Evolutionary conservation across 2,888 invertebrate genomes (phyloP).

Genomic region (Volucella inanis): DNA sequence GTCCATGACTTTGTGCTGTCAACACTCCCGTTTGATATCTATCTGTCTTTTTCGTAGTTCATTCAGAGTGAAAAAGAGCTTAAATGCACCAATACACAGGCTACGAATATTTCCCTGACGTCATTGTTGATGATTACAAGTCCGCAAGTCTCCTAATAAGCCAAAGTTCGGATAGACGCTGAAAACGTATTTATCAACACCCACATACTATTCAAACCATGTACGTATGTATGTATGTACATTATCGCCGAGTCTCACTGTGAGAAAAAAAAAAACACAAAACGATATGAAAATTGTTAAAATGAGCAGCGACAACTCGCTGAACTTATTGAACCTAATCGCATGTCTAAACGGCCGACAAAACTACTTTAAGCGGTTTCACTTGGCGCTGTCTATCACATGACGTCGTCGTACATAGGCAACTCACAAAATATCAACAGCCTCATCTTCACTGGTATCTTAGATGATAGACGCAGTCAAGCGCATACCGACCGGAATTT

Average conservation of each 20-base stretch:
- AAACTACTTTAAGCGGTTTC: background rate
- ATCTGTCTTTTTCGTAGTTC: too few species aligned
- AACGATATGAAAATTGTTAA: slow-evolving; percentile 8
- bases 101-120: too few species aligned
- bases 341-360: background rate
- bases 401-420: background rate
- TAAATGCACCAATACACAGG: too few species aligned
- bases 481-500: background rate
- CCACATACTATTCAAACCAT: too few species aligned
- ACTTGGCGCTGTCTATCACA: background rate
- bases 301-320: slow-evolving; percentile 18
- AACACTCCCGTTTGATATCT: too few species aligned
- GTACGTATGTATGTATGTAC: background rate
- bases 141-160: too few species aligned
- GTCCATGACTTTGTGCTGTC: too few species aligned
- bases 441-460: background rate
- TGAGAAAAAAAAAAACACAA: background rate
- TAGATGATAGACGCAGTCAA: slow-evolving; percentile 11
- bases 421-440: background rate
- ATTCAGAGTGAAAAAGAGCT: too few species aligned
- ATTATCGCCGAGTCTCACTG: background rate
- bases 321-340: slow-evolving; percentile 43
- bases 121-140: too few species aligned
- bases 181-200: too few species aligned
- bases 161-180: too few species aligned